Base-by-base conservation (phyloP, 2,888 invertebrate species). In the Mesochorus sp. region DNA sequence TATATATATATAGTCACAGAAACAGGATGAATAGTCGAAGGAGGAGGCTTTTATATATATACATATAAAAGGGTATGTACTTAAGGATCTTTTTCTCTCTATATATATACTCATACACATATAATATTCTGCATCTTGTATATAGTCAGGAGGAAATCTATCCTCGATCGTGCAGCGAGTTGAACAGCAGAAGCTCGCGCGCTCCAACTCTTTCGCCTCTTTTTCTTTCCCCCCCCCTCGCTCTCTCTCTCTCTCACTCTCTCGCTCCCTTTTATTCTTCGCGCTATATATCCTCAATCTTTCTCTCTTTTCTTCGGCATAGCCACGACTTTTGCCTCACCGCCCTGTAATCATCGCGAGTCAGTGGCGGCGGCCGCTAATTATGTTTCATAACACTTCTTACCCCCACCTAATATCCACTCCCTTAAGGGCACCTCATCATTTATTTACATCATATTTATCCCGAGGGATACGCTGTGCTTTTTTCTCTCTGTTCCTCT, bases 381-480 rank as follows among this genome's bases (percentile, higher is more conserved):
- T 91, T 91, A 91, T 90, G 88, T 91, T 91, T 91, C 91, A 91
- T 91, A 91, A 90, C 90, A 91, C 91, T 90, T 90, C 91, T 91
- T 91, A 90, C 88, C 89, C 91, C 89, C 88, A 85, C 90, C 89
- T 85, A 85, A 86, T 87, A 86, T 88, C 88, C 85, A 86, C 87
- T 88, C 88, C 89, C 89, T 90, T 88, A 90, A 88, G 88, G 89
- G 88, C 88, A 88, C 86, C 89, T 90, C 90, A 87, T 89, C 89
- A 90, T 90, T 90, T 90, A 90, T 90, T 90, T 90, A 89, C 90
- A 90, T 90, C 90, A 87, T 90, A 89, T 89, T 90, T 88, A 87
- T 88, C 88, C 86, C 86, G 81, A 83, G 85, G 87, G 88, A 86
- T 85, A 85, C 76, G 76, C 80, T 62, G 67, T 77, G 47, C 75